A percentile compares a stretch with the other conserved stretches of the same genome.
These are phyloP conservation scores for Theocolax elegans DNA, from an alignment of 1,140 invertebrate species.

Conservation along the genomic window DNA sequence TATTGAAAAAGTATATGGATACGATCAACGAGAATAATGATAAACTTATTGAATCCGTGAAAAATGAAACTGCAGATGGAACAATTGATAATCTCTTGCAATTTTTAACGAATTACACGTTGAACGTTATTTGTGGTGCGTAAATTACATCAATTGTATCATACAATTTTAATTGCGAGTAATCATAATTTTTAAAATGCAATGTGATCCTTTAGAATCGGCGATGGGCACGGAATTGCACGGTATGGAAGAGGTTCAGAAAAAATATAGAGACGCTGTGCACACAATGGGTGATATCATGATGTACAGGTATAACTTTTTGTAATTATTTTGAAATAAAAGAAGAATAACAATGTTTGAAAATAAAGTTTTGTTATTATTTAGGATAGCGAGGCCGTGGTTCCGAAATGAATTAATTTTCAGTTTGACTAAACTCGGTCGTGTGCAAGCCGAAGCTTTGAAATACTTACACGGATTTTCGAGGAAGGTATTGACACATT, in stretches of 20 bases:
- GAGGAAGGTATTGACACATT: slow-evolving; percentile 73
- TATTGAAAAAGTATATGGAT: slow-evolving; percentile 84
- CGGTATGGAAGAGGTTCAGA: slow-evolving; percentile 75
- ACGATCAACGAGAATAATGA: slow-evolving; percentile 82
- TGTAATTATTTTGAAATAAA: not conserved
- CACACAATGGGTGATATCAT: slow-evolving; percentile 53
- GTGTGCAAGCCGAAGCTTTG: slow-evolving; percentile 72
- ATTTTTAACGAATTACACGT: slow-evolving; percentile 79
- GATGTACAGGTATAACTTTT: slow-evolving; percentile 44
- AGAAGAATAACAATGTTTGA: not conserved
- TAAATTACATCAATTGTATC: too few species aligned
- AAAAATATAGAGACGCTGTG: slow-evolving; percentile 84
- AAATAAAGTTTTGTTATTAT: too few species aligned
- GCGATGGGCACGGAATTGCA: slow-evolving; percentile 78
- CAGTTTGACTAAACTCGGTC: slow-evolving; percentile 68
- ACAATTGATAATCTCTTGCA: slow-evolving; percentile 77
- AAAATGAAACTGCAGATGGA: slow-evolving; percentile 61
- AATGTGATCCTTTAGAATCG: slow-evolving; percentile 82
- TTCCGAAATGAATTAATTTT: slow-evolving; percentile 75
- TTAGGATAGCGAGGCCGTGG: slow-evolving; percentile 74
- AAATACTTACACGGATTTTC: slow-evolving; percentile 79
- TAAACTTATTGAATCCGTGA: slow-evolving; percentile 75
- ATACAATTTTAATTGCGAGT: not conserved
- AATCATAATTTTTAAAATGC: too few species aligned
- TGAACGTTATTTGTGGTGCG: slow-evolving; percentile 87